Evolutionary conservation across 1,140 invertebrate genomes (phyloP).

Genomic region (Drosophila ogumai): DNA sequence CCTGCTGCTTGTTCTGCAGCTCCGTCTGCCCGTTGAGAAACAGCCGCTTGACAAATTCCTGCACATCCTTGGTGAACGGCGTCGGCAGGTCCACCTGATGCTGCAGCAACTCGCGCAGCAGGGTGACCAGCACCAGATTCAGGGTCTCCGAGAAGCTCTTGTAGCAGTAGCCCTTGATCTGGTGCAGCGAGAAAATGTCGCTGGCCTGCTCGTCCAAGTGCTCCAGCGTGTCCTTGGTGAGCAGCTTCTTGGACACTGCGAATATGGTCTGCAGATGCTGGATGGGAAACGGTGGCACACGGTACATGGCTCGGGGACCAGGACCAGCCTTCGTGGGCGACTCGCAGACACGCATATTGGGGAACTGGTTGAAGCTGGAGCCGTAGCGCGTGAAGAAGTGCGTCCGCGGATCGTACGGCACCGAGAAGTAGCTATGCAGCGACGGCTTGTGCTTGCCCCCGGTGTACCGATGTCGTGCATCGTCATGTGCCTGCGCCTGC

Average conservation of each 20-base stretch:
- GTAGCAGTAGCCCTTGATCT: slow-evolving; percentile 88
- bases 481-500: slow-evolving; percentile 43
- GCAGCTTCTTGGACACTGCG: slow-evolving; percentile 93
- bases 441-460: slow-evolving; percentile 84
- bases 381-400: slow-evolving; percentile 97
- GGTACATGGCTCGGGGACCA: slow-evolving; percentile 58
- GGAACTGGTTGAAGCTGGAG: slow-evolving; percentile 95
- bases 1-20: slow-evolving; percentile 92
- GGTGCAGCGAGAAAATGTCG: slow-evolving; percentile 89
- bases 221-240: slow-evolving; percentile 93
- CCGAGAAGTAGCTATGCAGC: slow-evolving; percentile 88
- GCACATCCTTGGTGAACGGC: slow-evolving; percentile 96
- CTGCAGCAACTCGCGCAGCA: slow-evolving; percentile 95
- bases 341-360: slow-evolving; percentile 90
- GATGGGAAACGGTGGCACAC: slow-evolving; percentile 88
- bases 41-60: slow-evolving; percentile 90
- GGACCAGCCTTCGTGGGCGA: slow-evolving; percentile 87
- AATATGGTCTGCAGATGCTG: slow-evolving; percentile 92
- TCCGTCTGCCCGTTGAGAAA: slow-evolving; percentile 97
- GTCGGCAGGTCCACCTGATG: slow-evolving; percentile 94
- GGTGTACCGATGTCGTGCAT: slow-evolving; percentile 10
- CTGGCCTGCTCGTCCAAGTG: slow-evolving; percentile 93
- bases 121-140: slow-evolving; percentile 96
- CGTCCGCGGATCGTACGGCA: slow-evolving; percentile 91
- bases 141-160: slow-evolving; percentile 97